Evolutionary conservation across 2,888 invertebrate genomes (phyloP).

Genomic region (Keiferia lycopersicella): DNA sequence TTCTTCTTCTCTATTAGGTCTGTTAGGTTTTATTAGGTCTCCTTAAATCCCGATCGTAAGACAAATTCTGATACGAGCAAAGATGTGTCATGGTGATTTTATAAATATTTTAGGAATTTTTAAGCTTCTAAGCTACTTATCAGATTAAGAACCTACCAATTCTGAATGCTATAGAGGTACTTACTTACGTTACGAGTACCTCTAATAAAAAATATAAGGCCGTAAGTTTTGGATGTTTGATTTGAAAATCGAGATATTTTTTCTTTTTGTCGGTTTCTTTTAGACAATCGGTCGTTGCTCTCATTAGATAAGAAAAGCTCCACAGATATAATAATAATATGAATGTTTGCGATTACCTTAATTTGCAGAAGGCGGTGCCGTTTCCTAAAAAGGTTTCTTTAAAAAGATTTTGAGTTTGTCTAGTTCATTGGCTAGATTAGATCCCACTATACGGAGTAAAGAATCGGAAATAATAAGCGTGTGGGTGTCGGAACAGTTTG

Average conservation of each 20-base stretch:
- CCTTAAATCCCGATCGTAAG: too few species aligned
- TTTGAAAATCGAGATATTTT: background rate
- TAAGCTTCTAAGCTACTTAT: background rate
- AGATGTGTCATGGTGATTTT: too few species aligned
- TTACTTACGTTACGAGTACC: too few species aligned
- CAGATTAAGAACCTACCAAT: background rate
- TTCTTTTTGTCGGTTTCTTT: background rate
- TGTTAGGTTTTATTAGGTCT: too few species aligned
- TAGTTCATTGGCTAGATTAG: slow-evolving; percentile 1
- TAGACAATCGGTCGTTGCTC: slow-evolving; percentile 44
- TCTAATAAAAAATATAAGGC: background rate
- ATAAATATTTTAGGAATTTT: background rate
- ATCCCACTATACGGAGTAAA: slow-evolving; percentile 37
- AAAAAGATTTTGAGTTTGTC: background rate
- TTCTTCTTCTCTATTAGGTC: too few species aligned
- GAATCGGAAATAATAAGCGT: slow-evolving; percentile 53
- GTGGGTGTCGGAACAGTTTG: slow-evolving; percentile 61
- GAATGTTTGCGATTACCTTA: slow-evolving; percentile 35
- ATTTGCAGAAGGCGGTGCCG: slow-evolving; percentile 33
- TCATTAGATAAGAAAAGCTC: slow-evolving; percentile 35
- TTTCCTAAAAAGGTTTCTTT: slow-evolving; percentile 13
- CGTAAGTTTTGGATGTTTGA: background rate
- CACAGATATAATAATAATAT: slow-evolving; percentile 45
- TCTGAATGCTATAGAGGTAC: background rate
- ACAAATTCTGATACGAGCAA: too few species aligned